Percentiles rank a stretch among this genome's conserved stretches.
Conservation (phyloP, 2,888 invertebrate species). For the Mechanitis messenoides region DNA sequence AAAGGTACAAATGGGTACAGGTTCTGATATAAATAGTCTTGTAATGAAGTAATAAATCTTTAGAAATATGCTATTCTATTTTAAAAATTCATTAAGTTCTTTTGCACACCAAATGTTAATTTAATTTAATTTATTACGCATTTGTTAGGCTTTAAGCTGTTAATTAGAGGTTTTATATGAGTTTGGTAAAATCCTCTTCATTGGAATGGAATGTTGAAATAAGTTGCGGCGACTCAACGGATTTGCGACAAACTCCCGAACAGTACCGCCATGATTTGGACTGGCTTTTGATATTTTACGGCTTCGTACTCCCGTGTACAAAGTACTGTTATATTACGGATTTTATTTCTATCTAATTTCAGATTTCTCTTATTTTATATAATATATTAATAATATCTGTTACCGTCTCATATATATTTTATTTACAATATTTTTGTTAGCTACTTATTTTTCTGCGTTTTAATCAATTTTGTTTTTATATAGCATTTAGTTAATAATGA, state of each 20-base stretch:
- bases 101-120: slow-evolving; percentile 2
- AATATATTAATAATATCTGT: too few species aligned
- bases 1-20: neutral
- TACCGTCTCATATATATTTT: too few species aligned
- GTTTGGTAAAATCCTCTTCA: slow-evolving; percentile 18
- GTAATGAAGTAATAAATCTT: too few species aligned
- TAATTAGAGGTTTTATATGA: slow-evolving; percentile 8
- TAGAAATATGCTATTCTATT: too few species aligned
- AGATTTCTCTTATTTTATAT: too few species aligned
- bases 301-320: slow-evolving; percentile 3
- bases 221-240: slow-evolving; percentile 29
- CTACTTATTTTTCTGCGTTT: too few species aligned
- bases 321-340: neutral
- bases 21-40: too few species aligned
- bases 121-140: slow-evolving; percentile 8
- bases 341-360: neutral
- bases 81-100: neutral
- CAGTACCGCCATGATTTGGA: slow-evolving; percentile 11
- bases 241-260: slow-evolving; percentile 23
- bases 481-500: neutral
- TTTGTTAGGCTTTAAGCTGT: slow-evolving; percentile 12
- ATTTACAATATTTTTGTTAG: too few species aligned
- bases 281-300: neutral
- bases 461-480: too few species aligned
- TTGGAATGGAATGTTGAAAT: slow-evolving; percentile 19